phyloP scores from a whole-genome alignment of 2,113 vertebrate species.

The Astur gentilis region DNA sequence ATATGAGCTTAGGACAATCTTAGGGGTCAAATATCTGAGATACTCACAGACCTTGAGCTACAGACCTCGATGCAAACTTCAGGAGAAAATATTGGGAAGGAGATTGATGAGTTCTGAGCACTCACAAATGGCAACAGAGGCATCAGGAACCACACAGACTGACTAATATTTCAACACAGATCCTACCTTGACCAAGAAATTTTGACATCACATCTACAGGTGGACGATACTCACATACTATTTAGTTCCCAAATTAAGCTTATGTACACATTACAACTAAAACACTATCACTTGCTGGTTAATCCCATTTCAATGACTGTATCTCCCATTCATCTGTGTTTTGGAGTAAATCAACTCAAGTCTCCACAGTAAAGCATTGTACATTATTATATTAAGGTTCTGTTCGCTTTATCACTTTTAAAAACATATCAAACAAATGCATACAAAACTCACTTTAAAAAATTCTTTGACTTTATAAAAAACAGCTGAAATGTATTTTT shows the following conservation, averaged over 20 bases:
- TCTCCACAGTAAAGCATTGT: neutral
- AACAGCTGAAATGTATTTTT: neutral
- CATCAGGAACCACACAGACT: neutral
- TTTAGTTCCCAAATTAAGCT: neutral
- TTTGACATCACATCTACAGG: neutral
- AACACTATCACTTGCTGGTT: neutral
- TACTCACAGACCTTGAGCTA: neutral
- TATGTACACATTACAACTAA: neutral
- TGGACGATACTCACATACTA: neutral
- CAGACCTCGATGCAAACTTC: neutral
- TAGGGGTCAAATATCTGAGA: neutral
- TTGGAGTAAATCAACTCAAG: neutral
- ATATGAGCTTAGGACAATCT: neutral
- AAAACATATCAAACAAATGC: neutral
- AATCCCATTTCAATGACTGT: neutral
- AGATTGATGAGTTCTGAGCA: neutral
- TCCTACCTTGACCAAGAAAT: neutral
- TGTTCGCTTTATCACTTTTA: neutral
- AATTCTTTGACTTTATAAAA: neutral
- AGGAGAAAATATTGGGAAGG: neutral
- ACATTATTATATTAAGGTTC: neutral
- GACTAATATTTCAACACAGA: neutral
- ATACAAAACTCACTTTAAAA: neutral
- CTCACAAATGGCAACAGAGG: fast-evolving
- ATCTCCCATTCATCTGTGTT: neutral